Base-by-base conservation (phyloP, 1,140 invertebrate genomes). In the Cydia amplana region DNA sequence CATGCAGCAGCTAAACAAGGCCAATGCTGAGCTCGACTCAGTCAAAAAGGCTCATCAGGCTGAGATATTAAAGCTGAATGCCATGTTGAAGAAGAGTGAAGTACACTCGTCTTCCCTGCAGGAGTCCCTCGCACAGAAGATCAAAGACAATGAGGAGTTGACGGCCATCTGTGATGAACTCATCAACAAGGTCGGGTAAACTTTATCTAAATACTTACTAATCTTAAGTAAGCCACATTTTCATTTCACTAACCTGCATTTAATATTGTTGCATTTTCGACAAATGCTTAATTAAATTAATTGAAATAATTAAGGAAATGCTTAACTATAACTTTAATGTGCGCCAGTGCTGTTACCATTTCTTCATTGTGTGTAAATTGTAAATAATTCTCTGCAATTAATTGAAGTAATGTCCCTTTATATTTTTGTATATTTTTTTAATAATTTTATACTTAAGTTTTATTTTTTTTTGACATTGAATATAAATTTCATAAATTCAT, bases 131-230 rank as follows among this genome's bases (percentile, higher is more conserved):
- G 94, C 95, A 73, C 96, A 96, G 85, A 97, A 97, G 92, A 94
- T 94, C n/a, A 95, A 95, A 83, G 96, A 97, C 90, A 96, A 96
- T 89, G 93, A 94, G 77, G 96, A 97, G 87, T 90, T 97, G 75
- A 95, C 96, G 75, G 94, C 95, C 82, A 96, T 97, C 79, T 97
- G 96, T 94, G 96, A 97, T 94, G 96, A 97, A 86, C 93, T 97
- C 2, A 97, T 97, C 84, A 94, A 95, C 78, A 93, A 93, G 86
- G 91, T 93, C 77, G 88, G 90, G 82, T 91, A 86, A 88, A 75
- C 18, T 64, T 73, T 49, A 75, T 60, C 77, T 75, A 73, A 75
- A 83, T 82, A 82, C 79, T 85, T 76, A 85, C 82, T 73, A 49
- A 51, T 55, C 18, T 73, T 73, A 43, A 43, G 36, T 72, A 72